A percentile compares a stretch with the other conserved stretches of the same genome.
Conservation (phyloP, 1,140 invertebrate species). For the Portunus trituberculatus region DNA sequence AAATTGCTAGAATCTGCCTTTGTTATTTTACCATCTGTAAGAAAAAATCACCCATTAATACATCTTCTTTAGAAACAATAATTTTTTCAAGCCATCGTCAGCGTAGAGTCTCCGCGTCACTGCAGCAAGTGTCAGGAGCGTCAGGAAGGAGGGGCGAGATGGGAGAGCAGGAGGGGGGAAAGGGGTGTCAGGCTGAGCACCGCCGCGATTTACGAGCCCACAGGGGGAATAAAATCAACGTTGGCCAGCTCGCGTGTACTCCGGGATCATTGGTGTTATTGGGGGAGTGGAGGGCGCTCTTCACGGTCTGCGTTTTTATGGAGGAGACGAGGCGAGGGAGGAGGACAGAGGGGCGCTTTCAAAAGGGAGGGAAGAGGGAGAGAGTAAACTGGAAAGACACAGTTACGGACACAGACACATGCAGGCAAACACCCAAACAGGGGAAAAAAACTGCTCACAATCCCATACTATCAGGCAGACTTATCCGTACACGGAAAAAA, state of each 20-base stretch:
- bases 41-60: too few relatives aligned
- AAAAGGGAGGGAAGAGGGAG: conserved; percentile 1
- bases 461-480: neutral
- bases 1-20: too few relatives aligned
- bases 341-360: neutral
- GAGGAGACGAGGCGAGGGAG: neutral
- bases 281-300: conserved; percentile 23
- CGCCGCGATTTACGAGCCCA: neutral
- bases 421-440: neutral
- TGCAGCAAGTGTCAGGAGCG: neutral
- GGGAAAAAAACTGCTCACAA: neutral
- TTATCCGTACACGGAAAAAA: neutral
- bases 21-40: too few relatives aligned
- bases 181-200: conserved; percentile 1
- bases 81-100: neutral
- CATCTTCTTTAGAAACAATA: too few relatives aligned
- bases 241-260: conserved; percentile 34
- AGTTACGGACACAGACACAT: neutral
- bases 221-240: conserved; percentile 35
- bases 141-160: neutral
- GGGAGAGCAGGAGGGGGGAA: neutral
- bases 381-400: neutral
- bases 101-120: neutral
- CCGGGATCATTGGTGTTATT: conserved; percentile 37
- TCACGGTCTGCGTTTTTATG: conserved; percentile 35